Evolutionary conservation across 1,140 invertebrate species (phyloP), one percentile per base, ranked within the genome.

Genomic region (Camponotus pennsylvanicus): DNA sequence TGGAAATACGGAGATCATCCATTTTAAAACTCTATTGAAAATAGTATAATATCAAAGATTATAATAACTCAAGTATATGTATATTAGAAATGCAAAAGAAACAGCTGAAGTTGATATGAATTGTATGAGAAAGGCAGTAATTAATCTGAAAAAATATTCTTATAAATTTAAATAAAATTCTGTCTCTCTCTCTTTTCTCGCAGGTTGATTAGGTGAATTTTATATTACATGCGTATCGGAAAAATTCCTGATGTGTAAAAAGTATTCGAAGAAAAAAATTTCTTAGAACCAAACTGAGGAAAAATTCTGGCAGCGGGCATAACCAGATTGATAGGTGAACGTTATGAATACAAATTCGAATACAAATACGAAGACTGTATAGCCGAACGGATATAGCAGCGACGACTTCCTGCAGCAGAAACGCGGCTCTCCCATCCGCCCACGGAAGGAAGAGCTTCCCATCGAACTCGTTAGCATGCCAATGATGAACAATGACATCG

Each of bases 331-430:
- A 32, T 69, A 34, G 63, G 32, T 21, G 45, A 55, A n/a, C 34
- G 77, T 27, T 64, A 69, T 79, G 77, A 79, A 79, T 79, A 79
- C 77, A 79, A 79, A 79, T 69, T 64, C 63, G n/a, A 55, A 52
- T 67, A 79, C 76, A 79, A 79, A 67, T 79, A 79, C 32, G 15
- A 79, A 32, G 45, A n/a, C 66, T 69, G 45, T 79, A 79, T 27
- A 79, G 63, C 8, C n/a, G 34, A 69, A 79, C 77, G 63, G 77
- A 79, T 79, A 79, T 52, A 79, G 5, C n/a, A 21, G 40, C 61
- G 59, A 78, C 61, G 63, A 79, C 13, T 79, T 79, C 63, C 61
- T 69, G 77, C 34, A 79, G 77, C 77, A 55, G 13, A 49, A 45
- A 69, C 45, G 42, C 7, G 63, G 49, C 63, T 69, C 63, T 79